Evolutionary conservation across 2,888 invertebrate species (phyloP).

Genomic region (Heteropelma amictum): DNA sequence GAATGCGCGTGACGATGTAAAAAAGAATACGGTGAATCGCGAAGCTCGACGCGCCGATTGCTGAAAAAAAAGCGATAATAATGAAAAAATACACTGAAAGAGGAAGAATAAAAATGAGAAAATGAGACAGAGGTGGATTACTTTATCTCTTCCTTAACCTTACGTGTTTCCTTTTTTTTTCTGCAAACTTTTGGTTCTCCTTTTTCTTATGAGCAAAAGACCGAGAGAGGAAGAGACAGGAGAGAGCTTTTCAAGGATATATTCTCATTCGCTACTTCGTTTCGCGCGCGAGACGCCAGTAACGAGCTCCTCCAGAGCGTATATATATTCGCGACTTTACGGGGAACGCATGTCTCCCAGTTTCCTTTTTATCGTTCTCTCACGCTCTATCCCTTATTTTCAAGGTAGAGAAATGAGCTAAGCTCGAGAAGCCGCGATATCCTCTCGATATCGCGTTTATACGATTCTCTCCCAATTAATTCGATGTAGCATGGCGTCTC

Average conservation of each 20-base stretch:
- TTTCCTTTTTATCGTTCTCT: slow-evolving; percentile 26
- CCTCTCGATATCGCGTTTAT: slow-evolving; percentile 46
- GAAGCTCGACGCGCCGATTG: no score
- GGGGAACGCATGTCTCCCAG: slow-evolving; percentile 29
- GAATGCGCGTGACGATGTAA: no score
- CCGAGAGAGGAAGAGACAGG: not conserved
- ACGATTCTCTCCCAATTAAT: slow-evolving; percentile 54
- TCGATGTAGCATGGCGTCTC: slow-evolving; percentile 33
- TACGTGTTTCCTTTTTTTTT: not conserved
- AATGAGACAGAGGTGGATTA: slow-evolving; percentile 37
- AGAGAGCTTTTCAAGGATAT: slow-evolving; percentile 41
- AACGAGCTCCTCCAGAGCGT: slow-evolving; percentile 49
- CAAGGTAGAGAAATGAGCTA: slow-evolving; percentile 6
- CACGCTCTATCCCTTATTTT: not conserved
- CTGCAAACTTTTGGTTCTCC: slow-evolving; percentile 8
- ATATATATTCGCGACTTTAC: slow-evolving; percentile 55
- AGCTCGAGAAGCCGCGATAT: slow-evolving; percentile 40
- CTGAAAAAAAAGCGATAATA: not conserved
- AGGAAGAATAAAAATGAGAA: slow-evolving; percentile 26
- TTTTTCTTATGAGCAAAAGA: not conserved
- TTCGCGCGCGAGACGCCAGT: slow-evolving; percentile 47
- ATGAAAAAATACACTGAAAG: not conserved
- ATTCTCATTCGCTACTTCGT: slow-evolving; percentile 52
- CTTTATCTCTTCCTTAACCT: slow-evolving; percentile 35
- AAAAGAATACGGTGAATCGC: no score